A percentile compares a stretch with the other conserved stretches of the same genome.
Evolutionary conservation across 1,140 invertebrate genomes (phyloP).

Genomic region (Triops cancriformis): DNA sequence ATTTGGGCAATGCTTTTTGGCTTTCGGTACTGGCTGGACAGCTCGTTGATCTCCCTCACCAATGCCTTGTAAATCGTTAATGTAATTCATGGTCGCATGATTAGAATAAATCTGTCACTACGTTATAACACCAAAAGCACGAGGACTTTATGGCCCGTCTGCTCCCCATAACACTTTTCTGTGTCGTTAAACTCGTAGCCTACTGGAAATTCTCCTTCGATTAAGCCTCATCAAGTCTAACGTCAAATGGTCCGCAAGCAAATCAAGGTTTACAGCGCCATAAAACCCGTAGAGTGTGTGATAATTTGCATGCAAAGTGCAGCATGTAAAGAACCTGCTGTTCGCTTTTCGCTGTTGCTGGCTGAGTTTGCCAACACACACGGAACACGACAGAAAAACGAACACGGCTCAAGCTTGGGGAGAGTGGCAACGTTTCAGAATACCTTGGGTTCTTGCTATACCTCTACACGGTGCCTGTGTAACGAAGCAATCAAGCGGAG

Average conservation of each 20-base stretch:
- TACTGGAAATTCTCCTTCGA: too few species aligned
- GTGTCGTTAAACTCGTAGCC: too few species aligned
- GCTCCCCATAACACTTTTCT: not conserved
- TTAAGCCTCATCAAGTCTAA: too few species aligned
- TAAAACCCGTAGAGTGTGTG: too few species aligned
- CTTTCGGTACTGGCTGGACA: not conserved
- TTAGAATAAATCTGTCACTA: slow-evolving; percentile 5
- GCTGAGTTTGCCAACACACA: not conserved
- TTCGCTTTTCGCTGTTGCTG: not conserved
- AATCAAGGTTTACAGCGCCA: too few species aligned
- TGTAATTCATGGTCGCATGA: not conserved
- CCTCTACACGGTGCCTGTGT: not conserved
- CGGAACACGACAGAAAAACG: not conserved
- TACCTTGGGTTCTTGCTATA: not conserved
- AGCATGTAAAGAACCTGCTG: too few species aligned
- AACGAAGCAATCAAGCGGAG: not conserved
- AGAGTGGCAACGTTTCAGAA: not conserved
- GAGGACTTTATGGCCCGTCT: not conserved
- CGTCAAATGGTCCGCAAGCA: too few species aligned
- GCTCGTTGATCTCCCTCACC: not conserved
- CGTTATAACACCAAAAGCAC: not conserved
- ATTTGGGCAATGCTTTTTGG: slow-evolving; percentile 10
- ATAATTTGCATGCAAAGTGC: too few species aligned
- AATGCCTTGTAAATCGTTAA: not conserved
- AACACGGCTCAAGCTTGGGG: not conserved